phyloP scores from a whole-genome alignment of 1,140 invertebrate species.

The Diploscapter pachys region DNA sequence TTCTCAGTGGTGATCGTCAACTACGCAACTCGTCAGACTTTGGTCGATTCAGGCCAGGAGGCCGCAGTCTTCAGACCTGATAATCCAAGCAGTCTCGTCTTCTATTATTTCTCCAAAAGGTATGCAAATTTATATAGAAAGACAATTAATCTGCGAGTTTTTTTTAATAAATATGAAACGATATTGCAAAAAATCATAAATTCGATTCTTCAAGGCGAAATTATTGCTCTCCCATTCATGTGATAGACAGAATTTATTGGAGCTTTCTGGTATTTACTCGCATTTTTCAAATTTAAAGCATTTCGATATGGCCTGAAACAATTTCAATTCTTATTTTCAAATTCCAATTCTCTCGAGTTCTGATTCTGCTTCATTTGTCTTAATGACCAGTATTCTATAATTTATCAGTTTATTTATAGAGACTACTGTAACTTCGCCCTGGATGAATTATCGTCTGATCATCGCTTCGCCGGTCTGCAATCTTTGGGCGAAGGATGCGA shows the following conservation, averaged over 20 bases:
- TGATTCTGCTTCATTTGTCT: too few species aligned
- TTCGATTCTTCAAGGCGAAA: too few species aligned
- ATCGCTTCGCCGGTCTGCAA: constrained; percentile 16
- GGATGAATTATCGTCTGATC: constrained; percentile 9
- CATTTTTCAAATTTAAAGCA: too few species aligned
- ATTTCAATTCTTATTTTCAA: too few species aligned
- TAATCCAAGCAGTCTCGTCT: constrained; percentile 7
- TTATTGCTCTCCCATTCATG: too few species aligned
- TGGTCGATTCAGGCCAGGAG: constrained; percentile 13
- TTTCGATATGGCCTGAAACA: too few species aligned
- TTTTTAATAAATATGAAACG: too few species aligned
- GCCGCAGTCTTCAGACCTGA: background rate
- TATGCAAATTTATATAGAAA: background rate
- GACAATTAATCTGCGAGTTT: too few species aligned
- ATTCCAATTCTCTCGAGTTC: too few species aligned
- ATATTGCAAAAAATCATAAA: too few species aligned
- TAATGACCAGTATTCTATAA: background rate
- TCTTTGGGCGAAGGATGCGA: constrained; percentile 13
- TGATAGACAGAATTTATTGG: too few species aligned
- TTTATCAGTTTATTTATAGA: constrained; percentile 1
- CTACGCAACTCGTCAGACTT: background rate
- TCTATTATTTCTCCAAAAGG: constrained; percentile 13
- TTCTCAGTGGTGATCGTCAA: constrained; percentile 43
- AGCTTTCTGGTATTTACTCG: too few species aligned
- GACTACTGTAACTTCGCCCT: constrained; percentile 26